These are phyloP conservation scores for Mesocentrotus franciscanus DNA, from an alignment of 53 echinoderm and acorn worm species.

Conservation along the genomic window DNA sequence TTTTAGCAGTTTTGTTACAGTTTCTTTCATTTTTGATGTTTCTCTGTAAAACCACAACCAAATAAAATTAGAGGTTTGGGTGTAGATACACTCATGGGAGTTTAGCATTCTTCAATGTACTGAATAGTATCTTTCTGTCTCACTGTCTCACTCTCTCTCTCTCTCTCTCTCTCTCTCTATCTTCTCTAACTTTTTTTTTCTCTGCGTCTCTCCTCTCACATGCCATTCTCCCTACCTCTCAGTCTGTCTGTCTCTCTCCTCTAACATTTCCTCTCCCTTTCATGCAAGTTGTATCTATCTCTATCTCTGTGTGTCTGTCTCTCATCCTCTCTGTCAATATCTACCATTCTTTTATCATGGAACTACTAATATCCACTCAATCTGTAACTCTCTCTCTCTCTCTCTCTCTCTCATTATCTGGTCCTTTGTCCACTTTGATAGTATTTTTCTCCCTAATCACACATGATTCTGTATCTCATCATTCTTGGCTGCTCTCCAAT, in stretches of 20 bases:
- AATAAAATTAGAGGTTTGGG: neutral
- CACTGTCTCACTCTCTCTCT: neutral
- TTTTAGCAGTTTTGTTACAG: constrained; percentile 1
- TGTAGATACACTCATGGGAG: neutral
- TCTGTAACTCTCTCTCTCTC: neutral
- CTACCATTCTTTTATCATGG: neutral
- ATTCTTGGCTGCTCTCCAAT: neutral
- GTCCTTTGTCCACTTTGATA: neutral
- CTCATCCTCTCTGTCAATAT: too few species aligned
- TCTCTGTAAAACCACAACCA: constrained; percentile 26
- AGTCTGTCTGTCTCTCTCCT: constrained; percentile 16
- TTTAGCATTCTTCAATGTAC: neutral
- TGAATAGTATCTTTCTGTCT: neutral
- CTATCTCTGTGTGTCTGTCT: neutral
- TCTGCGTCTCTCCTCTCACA: neutral
- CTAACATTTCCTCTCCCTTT: neutral
- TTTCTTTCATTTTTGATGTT: neutral
- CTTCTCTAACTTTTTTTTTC: neutral
- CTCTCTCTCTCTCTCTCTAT: neutral
- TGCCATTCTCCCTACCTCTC: neutral
- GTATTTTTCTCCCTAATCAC: neutral
- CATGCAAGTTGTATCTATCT: neutral
- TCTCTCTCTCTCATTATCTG: neutral
- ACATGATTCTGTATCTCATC: neutral
- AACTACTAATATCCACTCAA: neutral